Evolutionary conservation across 2,113 vertebrate genomes (phyloP).

Genomic region (Clarias macrocephalus): DNA sequence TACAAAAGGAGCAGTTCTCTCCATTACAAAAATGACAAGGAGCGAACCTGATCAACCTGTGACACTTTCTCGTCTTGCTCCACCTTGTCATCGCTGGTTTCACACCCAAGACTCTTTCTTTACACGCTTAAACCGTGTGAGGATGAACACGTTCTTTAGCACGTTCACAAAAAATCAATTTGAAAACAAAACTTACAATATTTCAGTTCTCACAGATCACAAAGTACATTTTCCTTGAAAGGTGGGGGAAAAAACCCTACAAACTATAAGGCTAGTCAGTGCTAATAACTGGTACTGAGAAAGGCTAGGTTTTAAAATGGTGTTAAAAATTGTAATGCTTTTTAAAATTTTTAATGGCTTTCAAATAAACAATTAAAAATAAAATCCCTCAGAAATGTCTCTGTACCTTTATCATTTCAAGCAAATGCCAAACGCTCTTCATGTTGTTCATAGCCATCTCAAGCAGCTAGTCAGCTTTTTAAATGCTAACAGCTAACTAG

Average conservation of each 20-base stretch:
- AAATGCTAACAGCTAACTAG: too few species aligned
- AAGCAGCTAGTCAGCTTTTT: neutral
- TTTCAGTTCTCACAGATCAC: neutral
- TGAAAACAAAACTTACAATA: neutral
- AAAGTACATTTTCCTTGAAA: neutral
- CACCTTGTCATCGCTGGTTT: neutral
- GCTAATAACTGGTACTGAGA: neutral
- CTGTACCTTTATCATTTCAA: neutral
- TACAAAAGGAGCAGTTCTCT: neutral
- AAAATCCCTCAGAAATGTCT: neutral
- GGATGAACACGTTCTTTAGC: neutral
- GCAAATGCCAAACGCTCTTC: neutral
- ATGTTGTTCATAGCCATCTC: neutral
- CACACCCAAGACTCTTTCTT: conserved; percentile 18
- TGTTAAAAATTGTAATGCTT: neutral
- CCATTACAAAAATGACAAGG: neutral
- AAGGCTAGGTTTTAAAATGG: neutral
- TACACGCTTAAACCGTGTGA: neutral
- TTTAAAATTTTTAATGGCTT: neutral
- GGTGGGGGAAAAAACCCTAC: neutral
- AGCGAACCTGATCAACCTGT: conserved; percentile 23
- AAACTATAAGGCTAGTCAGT: neutral
- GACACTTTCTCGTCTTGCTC: conserved; percentile 24
- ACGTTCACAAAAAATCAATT: neutral
- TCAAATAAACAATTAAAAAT: neutral